Conservation (phyloP, 1,140 invertebrate species). For the Caenorhabditis briggsae region DNA sequence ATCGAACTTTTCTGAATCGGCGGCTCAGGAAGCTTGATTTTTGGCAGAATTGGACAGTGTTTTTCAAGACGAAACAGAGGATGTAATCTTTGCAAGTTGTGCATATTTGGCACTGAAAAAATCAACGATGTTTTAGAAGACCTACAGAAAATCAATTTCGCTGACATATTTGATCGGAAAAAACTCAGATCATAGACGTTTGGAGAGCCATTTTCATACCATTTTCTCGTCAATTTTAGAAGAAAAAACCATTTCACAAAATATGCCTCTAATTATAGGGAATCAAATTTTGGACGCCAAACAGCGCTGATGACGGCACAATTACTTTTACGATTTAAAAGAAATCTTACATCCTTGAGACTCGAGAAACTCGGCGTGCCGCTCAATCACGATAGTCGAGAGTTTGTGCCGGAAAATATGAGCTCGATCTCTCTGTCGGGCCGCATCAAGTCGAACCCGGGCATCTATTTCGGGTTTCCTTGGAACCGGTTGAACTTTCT, state of each 20-base stretch:
- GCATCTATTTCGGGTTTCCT: neutral
- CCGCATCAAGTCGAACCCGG: neutral
- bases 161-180: no score
- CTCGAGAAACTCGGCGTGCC: constrained; percentile 10
- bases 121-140: no score
- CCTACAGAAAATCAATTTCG: no score
- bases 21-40: constrained; percentile 1
- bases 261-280: no score
- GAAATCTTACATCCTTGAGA: constrained; percentile 3
- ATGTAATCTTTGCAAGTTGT: constrained; percentile 6
- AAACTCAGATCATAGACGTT: no score
- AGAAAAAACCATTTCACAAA: no score
- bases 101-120: neutral
- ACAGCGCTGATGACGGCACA: no score
- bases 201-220: no score
- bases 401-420: constrained; percentile 25
- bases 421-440: constrained; percentile 26
- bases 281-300: no score
- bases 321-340: no score
- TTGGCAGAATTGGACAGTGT: neutral
- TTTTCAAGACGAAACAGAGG: constrained; percentile 6
- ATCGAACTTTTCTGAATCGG: neutral
- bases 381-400: neutral
- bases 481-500: neutral
- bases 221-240: no score